Evolutionary conservation across 2,797 vertebrate genomes (phyloP), one percentile per base, ranked within the genome.

Genomic region (Siniperca undulata): DNA sequence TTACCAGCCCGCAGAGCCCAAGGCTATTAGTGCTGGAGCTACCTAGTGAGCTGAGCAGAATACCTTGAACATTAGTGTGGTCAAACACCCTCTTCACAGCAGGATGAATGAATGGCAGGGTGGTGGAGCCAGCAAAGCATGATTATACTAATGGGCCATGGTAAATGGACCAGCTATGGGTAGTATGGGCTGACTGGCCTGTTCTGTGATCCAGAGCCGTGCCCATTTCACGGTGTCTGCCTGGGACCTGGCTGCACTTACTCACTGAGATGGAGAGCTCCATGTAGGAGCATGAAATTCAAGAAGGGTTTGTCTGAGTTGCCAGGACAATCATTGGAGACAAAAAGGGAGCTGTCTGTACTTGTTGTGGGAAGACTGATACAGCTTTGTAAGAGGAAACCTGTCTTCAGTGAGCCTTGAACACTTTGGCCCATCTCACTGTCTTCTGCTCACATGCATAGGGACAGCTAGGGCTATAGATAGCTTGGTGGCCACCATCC

Each of bases 201-300:
- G 94, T 90, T 91, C 92, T 58, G 80, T 95, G 95, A 96, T 95
- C 95, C 95, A 91, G 83, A 92, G 90, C 93, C 69, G 30, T 91
- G 90, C 91, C 95, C 93, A 96, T 96, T 96, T 96, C 95, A 95
- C 87, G 92, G 94, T 96, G 93, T 95, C 95, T 95, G 93, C 89
- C 87, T 7, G 66, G 82, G 86, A 90, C 87, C 91, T 74, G 71
- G 79, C 85, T 46, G 70, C 92, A 93, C 93, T 96, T 84, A 92
- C 88, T 96, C 95, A 95, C 85, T 0, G 85, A 94, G 95, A 95
- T 94, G 94, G 94, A 95, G 91, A 87, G 91, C 89, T 91, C 80
- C 75, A 52, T 40, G 69, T 24, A 36, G 74, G 81, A 64, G 82
- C 69, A 68, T 8, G 17, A 52, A 78, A 86, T 85, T 87, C 70